Percentiles rank a stretch among this genome's conserved stretches.
Evolutionary conservation across 2,888 invertebrate species (phyloP).

Genomic region (Teleogryllus oceanicus): DNA sequence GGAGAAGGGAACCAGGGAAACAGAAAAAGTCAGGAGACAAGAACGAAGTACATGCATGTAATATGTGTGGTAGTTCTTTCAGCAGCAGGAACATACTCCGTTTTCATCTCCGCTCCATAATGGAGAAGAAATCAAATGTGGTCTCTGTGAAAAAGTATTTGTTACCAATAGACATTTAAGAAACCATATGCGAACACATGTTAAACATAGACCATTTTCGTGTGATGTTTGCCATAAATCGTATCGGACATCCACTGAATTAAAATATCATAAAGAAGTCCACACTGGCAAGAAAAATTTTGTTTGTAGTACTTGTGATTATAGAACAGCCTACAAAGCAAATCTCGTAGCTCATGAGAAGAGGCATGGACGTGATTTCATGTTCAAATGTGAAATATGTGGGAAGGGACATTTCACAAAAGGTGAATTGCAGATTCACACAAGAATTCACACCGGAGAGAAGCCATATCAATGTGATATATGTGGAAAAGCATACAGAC

Average conservation of each 20-base stretch:
- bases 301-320: slow-evolving; percentile 33
- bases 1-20: slow-evolving; percentile 22
- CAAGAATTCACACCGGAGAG: slow-evolving; percentile 34
- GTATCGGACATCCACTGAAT: slow-evolving; percentile 29
- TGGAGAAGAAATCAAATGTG: slow-evolving; percentile 31
- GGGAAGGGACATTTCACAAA: slow-evolving; percentile 35
- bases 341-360: slow-evolving; percentile 34
- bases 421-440: slow-evolving; percentile 33
- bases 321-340: slow-evolving; percentile 33
- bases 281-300: slow-evolving; percentile 34
- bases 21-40: background rate
- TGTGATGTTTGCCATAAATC: slow-evolving; percentile 42
- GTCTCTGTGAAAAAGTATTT: slow-evolving; percentile 35
- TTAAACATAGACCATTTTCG: slow-evolving; percentile 29
- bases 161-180: slow-evolving; percentile 30
- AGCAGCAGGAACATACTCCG: slow-evolving; percentile 25
- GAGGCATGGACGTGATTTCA: slow-evolving; percentile 32
- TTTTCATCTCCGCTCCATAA: slow-evolving; percentile 27
- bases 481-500: slow-evolving; percentile 34
- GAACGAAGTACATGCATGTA: slow-evolving; percentile 20
- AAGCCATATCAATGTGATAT: slow-evolving; percentile 33
- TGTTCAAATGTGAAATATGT: slow-evolving; percentile 33
- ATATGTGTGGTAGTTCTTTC: slow-evolving; percentile 27
- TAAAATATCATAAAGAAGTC: slow-evolving; percentile 33
- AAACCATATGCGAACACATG: slow-evolving; percentile 36